Percentiles rank a stretch among this genome's conserved stretches.
These are phyloP conservation scores for Pentalonia nigronervosa DNA, from an alignment of 1,140 invertebrate genomes.

Conservation along the genomic window DNA sequence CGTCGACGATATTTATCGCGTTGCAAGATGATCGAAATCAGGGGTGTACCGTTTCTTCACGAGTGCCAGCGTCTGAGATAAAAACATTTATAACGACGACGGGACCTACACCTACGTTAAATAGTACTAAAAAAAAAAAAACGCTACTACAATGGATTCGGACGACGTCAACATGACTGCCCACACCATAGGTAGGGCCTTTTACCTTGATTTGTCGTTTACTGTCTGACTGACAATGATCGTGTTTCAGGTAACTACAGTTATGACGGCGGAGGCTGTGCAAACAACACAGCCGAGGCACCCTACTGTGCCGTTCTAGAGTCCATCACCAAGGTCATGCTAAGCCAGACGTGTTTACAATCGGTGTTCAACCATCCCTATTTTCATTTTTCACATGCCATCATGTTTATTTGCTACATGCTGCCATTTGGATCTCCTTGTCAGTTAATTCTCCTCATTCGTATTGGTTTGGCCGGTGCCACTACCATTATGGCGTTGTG, in stretches of 20 bases:
- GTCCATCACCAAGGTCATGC: not conserved
- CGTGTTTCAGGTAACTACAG: constrained; percentile 48
- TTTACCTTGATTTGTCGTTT: not conserved
- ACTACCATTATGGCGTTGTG: constrained; percentile 81
- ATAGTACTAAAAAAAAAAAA: not conserved
- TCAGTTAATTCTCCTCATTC: constrained; percentile 73
- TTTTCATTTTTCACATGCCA: constrained; percentile 48
- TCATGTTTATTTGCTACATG: constrained; percentile 56
- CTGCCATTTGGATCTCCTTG: constrained; percentile 50
- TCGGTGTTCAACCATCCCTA: constrained; percentile 49
- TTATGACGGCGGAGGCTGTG: constrained; percentile 53
- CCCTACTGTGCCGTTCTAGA: not conserved
- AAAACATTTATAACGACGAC: not conserved
- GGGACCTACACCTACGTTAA: not conserved
- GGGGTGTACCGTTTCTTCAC: too few relatives aligned
- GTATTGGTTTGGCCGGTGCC: constrained; percentile 77
- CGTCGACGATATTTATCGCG: not conserved
- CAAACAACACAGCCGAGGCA: not conserved
- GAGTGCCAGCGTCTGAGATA: not conserved
- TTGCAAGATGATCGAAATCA: not conserved
- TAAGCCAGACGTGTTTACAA: constrained; percentile 12
- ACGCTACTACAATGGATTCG: not conserved
- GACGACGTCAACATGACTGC: constrained; percentile 11
- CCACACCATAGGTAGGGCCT: not conserved
- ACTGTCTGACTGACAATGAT: too few relatives aligned